Evolutionary conservation across 1,140 invertebrate species (phyloP), one percentile per base, ranked within the genome.

Genomic region (Lordiphosa clarofinis): DNA sequence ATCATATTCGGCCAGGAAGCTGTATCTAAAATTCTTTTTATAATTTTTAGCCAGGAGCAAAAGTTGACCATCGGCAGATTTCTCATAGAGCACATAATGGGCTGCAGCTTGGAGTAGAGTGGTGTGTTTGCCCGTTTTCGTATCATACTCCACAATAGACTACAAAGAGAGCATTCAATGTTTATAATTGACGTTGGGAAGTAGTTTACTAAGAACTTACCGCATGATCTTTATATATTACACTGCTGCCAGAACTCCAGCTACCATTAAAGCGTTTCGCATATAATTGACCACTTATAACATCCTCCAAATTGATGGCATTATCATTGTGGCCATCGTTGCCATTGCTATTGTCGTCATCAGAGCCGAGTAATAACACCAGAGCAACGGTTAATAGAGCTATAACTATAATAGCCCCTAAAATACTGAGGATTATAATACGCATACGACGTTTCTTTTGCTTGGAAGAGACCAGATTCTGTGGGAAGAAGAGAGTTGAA

Each of bases 1-100:
- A 28, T 91, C 89, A 67, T 90, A 94, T 58, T 88, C 89, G n/a
- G 91, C 91, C 4, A 91, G 89, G 4, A 90, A 91, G 7, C 93
- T 94, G 74, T 94, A 91, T 47, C 93, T 89, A 67, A 92, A 94
- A 4, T 92, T 90, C 92, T 89, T 89, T 21, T 73, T 81, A 31
- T 76, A 86, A 52, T 86, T 86, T 50, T 88, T 87, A 4, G 78
- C 76, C 56, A 87, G 54, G 31, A 88, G 61, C 37, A 87, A 28
- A 6, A 63, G 62, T 56, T 73, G 73, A 0, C 86, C 75, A 55
- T 88, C 84, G n/a, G 79, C 68, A 0, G 86, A 89, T 54, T 87
- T 89, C 31, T 89, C 86, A 21, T 57, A 88, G 33, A 84, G 59
- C 36, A 72, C 65, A 46, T 87, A 88, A 0, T 86, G 67, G 0